Base-by-base conservation (phyloP, 2,888 invertebrate species). In the Diogma glabrata region DNA sequence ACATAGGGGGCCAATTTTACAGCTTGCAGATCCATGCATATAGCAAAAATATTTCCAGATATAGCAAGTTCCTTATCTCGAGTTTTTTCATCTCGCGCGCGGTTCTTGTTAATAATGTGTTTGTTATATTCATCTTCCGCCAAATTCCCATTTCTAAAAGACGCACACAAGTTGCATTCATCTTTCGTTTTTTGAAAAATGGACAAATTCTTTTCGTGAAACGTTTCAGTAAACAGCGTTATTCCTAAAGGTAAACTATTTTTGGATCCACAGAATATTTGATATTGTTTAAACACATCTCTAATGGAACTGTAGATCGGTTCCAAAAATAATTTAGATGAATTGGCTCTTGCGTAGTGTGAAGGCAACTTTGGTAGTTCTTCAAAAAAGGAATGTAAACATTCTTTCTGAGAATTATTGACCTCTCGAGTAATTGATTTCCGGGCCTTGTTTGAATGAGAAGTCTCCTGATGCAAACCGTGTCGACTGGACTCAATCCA, bases 161-260 rank as follows among this genome's bases (percentile, higher is more conserved):
- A 6, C 10, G 36, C 36, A 9, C 36, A 38, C 38, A 38, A 8
- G 38, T 38, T 17, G 8, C 38, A 38, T 38, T 38, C 38, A 38
- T 17, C 19, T 38, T 17, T 16, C 17, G 17, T 12, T 17, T 38
- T 38, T 38, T 38, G 38, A 17, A 17, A 4, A 38, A 38, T 17
- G 38, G 17, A 38, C 38, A 17, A 38, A 38, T 38, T 38, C 19
- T 38, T 38, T 38, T 38, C 38, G 19, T 38, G 38, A 38, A 17
- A 38, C 38, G 17, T 17, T 8, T 40, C 38, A 40, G 19, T 19
- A 8, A 40, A 40, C 38, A 19, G 9, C 19, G 3, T 40, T 40
- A 40, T 40, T 40, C 38, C 38, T 40, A 17, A 40, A 40, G 19
- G 38, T 40, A 17, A 19, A 40, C 6, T 40, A 40, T 3, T 40